Percentiles rank a stretch among this genome's conserved stretches.
Evolutionary conservation across 2,888 invertebrate species (phyloP).

Genomic region (Strigamia maritima): DNA sequence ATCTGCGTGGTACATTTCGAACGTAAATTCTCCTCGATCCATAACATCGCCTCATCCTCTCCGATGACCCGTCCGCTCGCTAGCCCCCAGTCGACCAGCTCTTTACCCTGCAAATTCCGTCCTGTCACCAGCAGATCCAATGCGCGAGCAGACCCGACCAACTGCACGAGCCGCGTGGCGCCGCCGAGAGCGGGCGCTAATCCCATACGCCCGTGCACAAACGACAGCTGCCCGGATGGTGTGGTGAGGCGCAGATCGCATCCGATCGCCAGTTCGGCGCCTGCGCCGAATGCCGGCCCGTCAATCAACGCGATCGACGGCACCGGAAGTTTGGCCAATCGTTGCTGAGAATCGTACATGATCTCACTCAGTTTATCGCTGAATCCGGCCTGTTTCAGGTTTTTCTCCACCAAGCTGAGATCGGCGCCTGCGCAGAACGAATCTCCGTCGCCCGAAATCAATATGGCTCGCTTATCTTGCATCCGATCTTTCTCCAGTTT

Average conservation of each 20-base stretch:
- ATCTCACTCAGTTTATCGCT: conserved; percentile 51
- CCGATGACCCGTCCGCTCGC: conserved; percentile 51
- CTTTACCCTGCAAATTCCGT: conserved; percentile 49
- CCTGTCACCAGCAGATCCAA: conserved; percentile 40
- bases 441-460: conserved; percentile 53
- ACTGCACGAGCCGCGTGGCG: conserved; percentile 52
- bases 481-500: conserved; percentile 54
- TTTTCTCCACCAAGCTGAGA: conserved; percentile 51
- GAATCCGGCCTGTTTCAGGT: not conserved
- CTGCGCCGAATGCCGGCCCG: conserved; percentile 58
- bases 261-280: conserved; percentile 56
- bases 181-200: conserved; percentile 58
- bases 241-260: conserved; percentile 57
- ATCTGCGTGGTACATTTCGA: conserved; percentile 46
- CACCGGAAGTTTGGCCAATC: conserved; percentile 55
- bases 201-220: conserved; percentile 57
- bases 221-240: conserved; percentile 52
- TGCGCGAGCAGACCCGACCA: conserved; percentile 51
- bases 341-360: conserved; percentile 54
- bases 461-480: conserved; percentile 51
- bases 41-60: conserved; percentile 47
- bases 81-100: conserved; percentile 53
- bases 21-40: conserved; percentile 48
- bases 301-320: conserved; percentile 56
- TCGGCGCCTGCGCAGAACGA: conserved; percentile 60